Percentiles rank a stretch among this genome's conserved stretches.
These are phyloP conservation scores for Otis tarda DNA, from an alignment of 2,113 vertebrate species.

Conservation along the genomic window DNA sequence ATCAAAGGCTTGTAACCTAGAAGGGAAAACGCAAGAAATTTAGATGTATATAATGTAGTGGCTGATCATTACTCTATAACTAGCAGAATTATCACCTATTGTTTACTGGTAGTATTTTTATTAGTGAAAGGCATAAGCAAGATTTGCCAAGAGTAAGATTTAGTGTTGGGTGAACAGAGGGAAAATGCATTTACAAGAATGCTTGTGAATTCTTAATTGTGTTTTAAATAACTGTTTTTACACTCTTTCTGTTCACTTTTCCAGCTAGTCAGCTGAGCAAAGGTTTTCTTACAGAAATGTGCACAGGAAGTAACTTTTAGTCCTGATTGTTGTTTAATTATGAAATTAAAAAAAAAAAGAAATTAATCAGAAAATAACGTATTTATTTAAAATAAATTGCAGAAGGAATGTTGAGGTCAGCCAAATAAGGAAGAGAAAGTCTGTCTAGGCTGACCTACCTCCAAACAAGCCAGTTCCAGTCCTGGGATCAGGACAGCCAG, in stretches of 20 bases:
- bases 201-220: not conserved
- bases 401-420: not conserved
- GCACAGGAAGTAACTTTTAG: not conserved
- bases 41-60: not conserved
- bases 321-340: not conserved
- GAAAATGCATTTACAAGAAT: not conserved
- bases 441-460: not conserved
- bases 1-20: not conserved
- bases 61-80: not conserved
- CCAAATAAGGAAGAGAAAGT: not conserved
- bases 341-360: not conserved
- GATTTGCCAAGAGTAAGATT: not conserved
- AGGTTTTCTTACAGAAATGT: not conserved
- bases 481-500: not conserved
- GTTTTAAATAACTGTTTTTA: not conserved
- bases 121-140: not conserved
- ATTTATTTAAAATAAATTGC: not conserved
- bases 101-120: not conserved
- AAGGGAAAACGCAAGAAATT: conserved; percentile 24
- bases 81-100: not conserved
- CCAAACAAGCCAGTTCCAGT: not conserved
- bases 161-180: not conserved
- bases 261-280: not conserved
- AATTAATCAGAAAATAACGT: not conserved
- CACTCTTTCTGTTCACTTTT: not conserved